These are phyloP conservation scores for Lithosia quadra DNA, from an alignment of 2,888 invertebrate species.

Conservation along the genomic window DNA sequence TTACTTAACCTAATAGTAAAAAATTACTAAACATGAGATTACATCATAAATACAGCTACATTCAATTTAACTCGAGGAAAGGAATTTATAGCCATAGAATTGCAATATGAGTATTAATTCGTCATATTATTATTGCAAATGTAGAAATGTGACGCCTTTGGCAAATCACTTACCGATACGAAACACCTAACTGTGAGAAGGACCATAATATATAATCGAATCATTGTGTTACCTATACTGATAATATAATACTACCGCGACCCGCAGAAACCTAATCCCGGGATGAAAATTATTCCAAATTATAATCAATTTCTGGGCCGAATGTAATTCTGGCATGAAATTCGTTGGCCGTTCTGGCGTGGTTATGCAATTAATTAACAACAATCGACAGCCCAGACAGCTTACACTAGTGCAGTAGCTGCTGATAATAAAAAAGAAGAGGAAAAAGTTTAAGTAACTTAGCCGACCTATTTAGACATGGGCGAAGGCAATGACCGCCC, in stretches of 20 bases:
- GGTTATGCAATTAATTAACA: background rate
- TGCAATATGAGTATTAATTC: background rate
- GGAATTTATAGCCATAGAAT: background rate
- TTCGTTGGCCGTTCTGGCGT: too few relatives aligned
- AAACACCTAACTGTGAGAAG: background rate
- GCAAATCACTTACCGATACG: constrained; percentile 7
- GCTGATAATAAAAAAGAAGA: background rate
- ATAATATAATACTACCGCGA: background rate
- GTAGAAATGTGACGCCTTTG: background rate
- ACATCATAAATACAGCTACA: background rate
- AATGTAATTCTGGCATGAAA: background rate
- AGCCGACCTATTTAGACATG: constrained; percentile 16
- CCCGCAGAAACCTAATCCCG: background rate
- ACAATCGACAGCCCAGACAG: background rate
- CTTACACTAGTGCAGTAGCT: background rate
- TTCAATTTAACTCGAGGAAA: background rate
- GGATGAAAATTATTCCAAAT: background rate
- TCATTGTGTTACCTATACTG: background rate
- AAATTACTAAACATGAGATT: background rate
- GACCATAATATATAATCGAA: background rate
- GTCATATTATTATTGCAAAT: too few relatives aligned
- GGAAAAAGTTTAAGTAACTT: background rate
- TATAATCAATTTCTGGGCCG: background rate
- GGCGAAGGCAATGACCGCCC: constrained; percentile 73
- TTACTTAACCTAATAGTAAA: too few relatives aligned